phyloP scores from a whole-genome alignment of 2,113 vertebrate species.

The Rallus limicola region DNA sequence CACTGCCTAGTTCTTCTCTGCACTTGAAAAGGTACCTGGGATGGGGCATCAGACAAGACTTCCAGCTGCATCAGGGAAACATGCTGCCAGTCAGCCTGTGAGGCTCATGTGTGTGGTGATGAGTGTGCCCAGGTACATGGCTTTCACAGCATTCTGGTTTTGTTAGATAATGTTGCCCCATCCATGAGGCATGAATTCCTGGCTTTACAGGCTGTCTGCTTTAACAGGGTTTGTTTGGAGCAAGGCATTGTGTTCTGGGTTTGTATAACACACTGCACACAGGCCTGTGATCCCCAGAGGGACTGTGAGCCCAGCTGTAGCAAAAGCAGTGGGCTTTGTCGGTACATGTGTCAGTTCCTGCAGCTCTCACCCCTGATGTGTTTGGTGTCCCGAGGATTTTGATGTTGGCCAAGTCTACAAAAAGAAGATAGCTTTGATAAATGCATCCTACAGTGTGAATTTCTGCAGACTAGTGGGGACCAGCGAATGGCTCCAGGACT shows the following conservation, averaged over 20 bases:
- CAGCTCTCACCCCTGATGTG: background rate
- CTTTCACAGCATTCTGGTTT: too few species aligned
- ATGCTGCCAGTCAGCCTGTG: background rate
- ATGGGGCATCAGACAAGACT: background rate
- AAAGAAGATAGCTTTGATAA: conserved; percentile 86
- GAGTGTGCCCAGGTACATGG: background rate
- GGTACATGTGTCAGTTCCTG: background rate
- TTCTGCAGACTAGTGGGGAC: conserved; percentile 83
- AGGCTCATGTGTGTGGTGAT: too few species aligned
- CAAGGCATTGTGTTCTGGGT: background rate
- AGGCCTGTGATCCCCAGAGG: background rate
- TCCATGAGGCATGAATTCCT: background rate
- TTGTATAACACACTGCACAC: background rate
- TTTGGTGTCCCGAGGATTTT: conserved; percentile 83
- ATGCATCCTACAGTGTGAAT: conserved; percentile 82
- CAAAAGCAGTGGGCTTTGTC: background rate
- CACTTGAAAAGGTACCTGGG: background rate
- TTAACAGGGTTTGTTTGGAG: background rate
- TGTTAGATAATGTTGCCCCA: background rate
- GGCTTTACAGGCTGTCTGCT: background rate
- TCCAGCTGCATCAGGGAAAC: background rate
- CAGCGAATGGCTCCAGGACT: conserved; percentile 80
- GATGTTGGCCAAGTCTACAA: conserved; percentile 88
- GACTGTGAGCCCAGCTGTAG: background rate
- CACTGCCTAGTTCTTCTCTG: background rate